Percentiles rank a stretch among this genome's conserved stretches.
Conservation (phyloP, 2,113 vertebrate species). For the Callipepla californica region DNA sequence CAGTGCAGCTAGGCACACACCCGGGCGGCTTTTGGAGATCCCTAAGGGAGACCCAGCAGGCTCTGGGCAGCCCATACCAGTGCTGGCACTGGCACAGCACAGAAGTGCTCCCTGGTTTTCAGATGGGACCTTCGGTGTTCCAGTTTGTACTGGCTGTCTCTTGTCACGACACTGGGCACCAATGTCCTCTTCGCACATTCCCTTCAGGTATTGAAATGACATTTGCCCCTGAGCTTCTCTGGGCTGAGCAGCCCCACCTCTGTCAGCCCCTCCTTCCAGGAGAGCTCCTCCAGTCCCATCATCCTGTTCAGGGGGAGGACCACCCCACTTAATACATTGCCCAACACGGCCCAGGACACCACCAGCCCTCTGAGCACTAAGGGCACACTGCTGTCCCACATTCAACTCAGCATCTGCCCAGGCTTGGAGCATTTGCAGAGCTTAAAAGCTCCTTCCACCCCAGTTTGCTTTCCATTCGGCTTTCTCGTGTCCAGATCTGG, state of each 20-base stretch:
- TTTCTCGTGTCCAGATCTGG: neutral
- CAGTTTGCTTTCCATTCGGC: rapidly evolving
- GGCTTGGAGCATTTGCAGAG: neutral
- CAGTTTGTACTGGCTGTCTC: neutral
- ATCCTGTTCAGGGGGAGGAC: neutral
- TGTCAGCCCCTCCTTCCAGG: neutral
- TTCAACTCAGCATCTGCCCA: neutral
- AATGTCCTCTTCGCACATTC: neutral
- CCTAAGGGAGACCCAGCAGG: neutral
- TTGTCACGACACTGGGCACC: neutral
- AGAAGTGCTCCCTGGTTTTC: neutral
- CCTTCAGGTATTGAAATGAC: neutral
- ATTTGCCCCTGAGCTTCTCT: neutral
- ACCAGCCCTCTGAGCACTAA: neutral
- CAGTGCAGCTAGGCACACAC: neutral
- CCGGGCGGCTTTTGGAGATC: neutral
- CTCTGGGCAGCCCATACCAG: neutral
- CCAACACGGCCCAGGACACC: neutral
- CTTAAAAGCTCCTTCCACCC: neutral
- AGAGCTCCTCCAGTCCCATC: neutral
- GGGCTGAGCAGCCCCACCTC: neutral
- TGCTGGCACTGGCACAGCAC: neutral
- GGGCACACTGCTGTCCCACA: neutral
- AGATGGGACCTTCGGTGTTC: neutral
- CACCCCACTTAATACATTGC: neutral